Percentiles rank a stretch among this genome's conserved stretches.
These are phyloP conservation scores for Illadopsis cleaveri DNA, from an alignment of 2,113 vertebrate species.

Conservation along the genomic window DNA sequence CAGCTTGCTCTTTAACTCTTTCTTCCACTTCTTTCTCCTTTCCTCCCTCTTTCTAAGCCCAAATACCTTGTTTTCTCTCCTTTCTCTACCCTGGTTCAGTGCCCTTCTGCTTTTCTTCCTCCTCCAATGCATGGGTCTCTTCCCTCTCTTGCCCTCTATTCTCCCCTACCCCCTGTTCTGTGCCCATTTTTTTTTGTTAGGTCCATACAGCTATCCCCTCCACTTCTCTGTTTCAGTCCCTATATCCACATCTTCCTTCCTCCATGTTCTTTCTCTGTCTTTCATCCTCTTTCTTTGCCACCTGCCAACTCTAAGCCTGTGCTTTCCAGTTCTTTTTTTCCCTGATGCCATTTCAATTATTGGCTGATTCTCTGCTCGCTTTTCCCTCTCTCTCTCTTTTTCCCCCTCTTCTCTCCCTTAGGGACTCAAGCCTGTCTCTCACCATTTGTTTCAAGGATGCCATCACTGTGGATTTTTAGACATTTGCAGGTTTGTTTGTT, in stretches of 20 bases:
- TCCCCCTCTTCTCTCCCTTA: background rate
- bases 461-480: background rate
- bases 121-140: background rate
- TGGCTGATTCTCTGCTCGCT: conserved; percentile 4
- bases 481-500: conserved; percentile 52
- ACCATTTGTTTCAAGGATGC: conserved; percentile 16
- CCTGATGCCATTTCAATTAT: conserved; percentile 49
- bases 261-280: background rate
- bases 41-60: background rate
- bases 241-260: background rate
- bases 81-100: background rate
- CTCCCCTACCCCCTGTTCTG: background rate
- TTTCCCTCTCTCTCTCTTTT: background rate
- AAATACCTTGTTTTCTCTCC: background rate
- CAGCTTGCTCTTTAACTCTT: background rate
- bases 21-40: background rate
- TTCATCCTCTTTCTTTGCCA: background rate
- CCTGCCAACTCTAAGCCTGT: conserved; percentile 3
- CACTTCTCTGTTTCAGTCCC: background rate
- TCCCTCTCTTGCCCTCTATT: background rate
- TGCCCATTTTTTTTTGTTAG: background rate
- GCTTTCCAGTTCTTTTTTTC: background rate
- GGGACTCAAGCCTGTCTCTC: conserved; percentile 45
- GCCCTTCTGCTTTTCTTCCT: background rate
- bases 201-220: background rate